Conservation (phyloP, 1,140 invertebrate genomes). For the Drosophila kurseongensis region DNA sequence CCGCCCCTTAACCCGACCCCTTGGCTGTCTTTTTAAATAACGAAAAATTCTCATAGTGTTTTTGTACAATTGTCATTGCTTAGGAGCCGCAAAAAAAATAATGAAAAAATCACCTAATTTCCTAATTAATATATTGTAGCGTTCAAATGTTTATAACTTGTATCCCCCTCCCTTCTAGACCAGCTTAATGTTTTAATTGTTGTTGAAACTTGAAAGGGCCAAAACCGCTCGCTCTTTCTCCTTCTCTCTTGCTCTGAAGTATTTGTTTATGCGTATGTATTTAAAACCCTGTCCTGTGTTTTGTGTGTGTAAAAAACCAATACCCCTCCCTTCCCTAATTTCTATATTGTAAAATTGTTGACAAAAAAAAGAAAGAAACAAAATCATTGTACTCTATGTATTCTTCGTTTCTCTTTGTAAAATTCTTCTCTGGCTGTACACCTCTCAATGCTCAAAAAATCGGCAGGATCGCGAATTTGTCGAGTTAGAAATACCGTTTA, state of each 20-base stretch:
- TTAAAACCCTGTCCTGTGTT: constrained; percentile 43
- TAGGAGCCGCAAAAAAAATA: constrained; percentile 49
- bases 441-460: constrained; percentile 63
- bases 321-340: constrained; percentile 10
- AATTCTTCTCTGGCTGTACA: constrained; percentile 78
- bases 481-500: constrained; percentile 97
- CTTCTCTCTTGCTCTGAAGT: constrained; percentile 32
- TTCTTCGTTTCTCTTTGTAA: constrained; percentile 81
- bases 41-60: constrained; percentile 59
- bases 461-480: constrained; percentile 97
- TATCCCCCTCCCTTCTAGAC: constrained; percentile 26
- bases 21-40: constrained; percentile 58
- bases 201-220: constrained; percentile 36
- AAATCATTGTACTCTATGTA: constrained; percentile 77
- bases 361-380: constrained; percentile 33
- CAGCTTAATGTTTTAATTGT: constrained; percentile 51
- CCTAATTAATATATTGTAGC: constrained; percentile 46
- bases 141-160: constrained; percentile 59
- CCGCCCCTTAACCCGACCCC: constrained; percentile 9
- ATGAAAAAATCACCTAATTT: constrained; percentile 4
- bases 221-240: constrained; percentile 16
- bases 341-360: constrained; percentile 67
- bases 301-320: constrained; percentile 31
- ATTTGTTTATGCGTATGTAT: constrained; percentile 57
- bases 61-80: constrained; percentile 78